phyloP scores from a whole-genome alignment of 2,888 invertebrate species.

The Apodemia arnacis region DNA sequence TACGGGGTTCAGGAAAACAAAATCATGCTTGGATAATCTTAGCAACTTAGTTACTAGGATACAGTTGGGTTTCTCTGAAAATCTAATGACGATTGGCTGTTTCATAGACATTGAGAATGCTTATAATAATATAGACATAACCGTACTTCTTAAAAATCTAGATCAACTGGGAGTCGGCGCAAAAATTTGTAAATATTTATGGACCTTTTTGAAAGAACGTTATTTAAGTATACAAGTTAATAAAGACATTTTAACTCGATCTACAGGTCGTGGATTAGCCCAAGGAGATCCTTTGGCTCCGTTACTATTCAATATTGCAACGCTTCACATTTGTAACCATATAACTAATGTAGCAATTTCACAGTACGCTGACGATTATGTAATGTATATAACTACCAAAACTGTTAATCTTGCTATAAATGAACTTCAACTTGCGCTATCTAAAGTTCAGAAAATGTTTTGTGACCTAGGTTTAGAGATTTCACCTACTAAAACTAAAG shows the following conservation, averaged over 20 bases:
- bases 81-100: conserved; percentile 41
- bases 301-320: conserved; percentile 75
- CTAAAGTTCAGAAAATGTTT: neutral
- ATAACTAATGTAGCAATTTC: conserved; percentile 45
- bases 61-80: conserved; percentile 45
- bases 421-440: neutral
- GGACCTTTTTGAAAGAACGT: conserved; percentile 29
- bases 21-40: conserved; percentile 54
- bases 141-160: conserved; percentile 28
- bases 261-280: conserved; percentile 58
- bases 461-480: neutral
- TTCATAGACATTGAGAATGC: conserved; percentile 63
- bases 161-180: conserved; percentile 41
- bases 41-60: conserved; percentile 27
- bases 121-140: conserved; percentile 40
- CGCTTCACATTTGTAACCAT: conserved; percentile 44
- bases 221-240: conserved; percentile 17
- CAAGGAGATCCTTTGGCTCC: conserved; percentile 82
- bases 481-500: neutral
- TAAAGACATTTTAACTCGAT: neutral
- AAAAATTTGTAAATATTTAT: conserved; percentile 46
- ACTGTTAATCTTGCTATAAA: neutral
- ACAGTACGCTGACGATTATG: conserved; percentile 82
- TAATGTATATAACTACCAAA: conserved; percentile 48
- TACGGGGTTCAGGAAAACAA: conserved; percentile 54